Conservation (phyloP, 2,113 vertebrate genomes). For the Phyllostomus hastatus region DNA sequence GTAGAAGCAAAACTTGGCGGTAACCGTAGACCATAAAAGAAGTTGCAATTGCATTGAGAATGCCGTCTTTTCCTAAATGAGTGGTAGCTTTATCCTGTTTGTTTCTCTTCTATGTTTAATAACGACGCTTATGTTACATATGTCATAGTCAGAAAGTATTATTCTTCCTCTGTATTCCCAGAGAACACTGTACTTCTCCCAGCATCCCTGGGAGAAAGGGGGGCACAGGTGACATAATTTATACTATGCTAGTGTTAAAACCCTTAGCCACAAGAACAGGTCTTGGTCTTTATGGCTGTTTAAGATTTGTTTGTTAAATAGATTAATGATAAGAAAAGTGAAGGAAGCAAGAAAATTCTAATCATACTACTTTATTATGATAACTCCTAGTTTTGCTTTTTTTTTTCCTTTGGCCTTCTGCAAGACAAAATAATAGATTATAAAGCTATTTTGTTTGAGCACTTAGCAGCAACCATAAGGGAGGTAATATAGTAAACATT, state of each 20-base stretch:
- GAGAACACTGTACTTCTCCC: not conserved
- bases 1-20: not conserved
- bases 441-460: not conserved
- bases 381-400: not conserved
- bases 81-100: not conserved
- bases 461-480: conserved; percentile 5
- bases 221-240: not conserved
- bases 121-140: not conserved
- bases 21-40: not conserved
- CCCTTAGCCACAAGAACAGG: not conserved
- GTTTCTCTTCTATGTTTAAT: not conserved
- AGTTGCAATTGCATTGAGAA: not conserved
- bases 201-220: accelerated
- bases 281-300: not conserved
- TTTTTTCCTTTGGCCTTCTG: not conserved
- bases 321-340: not conserved
- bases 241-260: not conserved
- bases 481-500: not conserved
- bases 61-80: not conserved
- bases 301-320: not conserved
- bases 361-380: not conserved
- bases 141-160: not conserved
- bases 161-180: not conserved
- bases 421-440: not conserved
- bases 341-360: not conserved